phyloP scores from a whole-genome alignment of 2,888 invertebrate species.

The Philaethria dido region DNA sequence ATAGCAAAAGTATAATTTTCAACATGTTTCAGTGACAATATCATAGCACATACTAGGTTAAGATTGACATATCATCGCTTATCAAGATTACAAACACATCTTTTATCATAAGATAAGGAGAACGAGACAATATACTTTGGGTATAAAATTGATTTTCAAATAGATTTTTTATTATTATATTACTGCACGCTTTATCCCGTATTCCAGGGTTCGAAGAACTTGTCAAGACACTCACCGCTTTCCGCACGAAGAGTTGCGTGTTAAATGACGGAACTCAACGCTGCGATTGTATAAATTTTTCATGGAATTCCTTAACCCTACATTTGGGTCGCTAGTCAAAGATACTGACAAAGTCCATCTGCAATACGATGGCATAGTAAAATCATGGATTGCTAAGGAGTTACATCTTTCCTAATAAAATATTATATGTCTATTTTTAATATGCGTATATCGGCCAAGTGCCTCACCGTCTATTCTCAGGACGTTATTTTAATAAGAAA shows the following conservation, averaged over 20 bases:
- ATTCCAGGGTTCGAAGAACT: no score
- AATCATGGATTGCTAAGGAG: no score
- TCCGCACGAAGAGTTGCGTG: no score
- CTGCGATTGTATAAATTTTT: not conserved
- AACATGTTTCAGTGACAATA: constrained; percentile 24
- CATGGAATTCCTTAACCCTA: no score
- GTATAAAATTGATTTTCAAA: not conserved
- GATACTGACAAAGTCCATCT: no score
- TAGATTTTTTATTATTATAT: no score
- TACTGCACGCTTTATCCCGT: no score
- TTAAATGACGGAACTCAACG: not conserved
- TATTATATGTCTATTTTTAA: constrained; percentile 16
- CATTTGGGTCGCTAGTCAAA: no score
- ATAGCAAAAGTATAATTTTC: constrained; percentile 16
- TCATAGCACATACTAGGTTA: not conserved
- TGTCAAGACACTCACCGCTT: no score
- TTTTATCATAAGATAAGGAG: constrained; percentile 6
- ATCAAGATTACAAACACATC: constrained; percentile 9
- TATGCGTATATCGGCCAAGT: constrained; percentile 25
- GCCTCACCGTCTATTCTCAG: constrained; percentile 33
- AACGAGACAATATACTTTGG: not conserved
- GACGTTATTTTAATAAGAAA: constrained; percentile 33
- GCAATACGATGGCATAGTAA: no score
- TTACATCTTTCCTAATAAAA: not conserved
- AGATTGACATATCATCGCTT: constrained; percentile 11